A percentile compares a stretch with the other conserved stretches of the same genome.
These are phyloP conservation scores for Vollenhovia emeryi DNA, from an alignment of 1,140 invertebrate genomes.

Conservation along the genomic window DNA sequence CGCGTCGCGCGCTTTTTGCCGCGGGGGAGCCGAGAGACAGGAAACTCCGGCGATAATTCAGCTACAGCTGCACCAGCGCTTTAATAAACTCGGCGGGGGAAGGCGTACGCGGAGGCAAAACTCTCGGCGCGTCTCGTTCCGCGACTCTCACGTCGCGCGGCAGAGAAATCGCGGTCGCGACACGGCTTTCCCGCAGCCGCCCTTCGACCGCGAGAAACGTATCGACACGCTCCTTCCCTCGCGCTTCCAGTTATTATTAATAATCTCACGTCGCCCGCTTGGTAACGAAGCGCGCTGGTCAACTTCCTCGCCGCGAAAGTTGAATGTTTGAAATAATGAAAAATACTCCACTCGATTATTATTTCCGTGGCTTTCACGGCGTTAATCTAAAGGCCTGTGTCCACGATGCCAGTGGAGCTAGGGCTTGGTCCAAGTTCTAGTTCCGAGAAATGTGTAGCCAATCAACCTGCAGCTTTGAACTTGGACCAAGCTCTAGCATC, in stretches of 20 bases:
- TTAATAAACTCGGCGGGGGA: conserved; percentile 75
- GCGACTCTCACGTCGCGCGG: background rate
- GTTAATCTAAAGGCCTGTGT: too few species aligned
- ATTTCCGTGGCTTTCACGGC: background rate
- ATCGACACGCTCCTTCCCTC: background rate
- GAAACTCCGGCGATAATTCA: conserved; percentile 81
- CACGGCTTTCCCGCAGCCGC: background rate
- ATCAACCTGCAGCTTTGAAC: too few species aligned
- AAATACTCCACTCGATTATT: background rate
- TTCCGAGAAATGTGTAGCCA: too few species aligned
- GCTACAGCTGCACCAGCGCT: conserved; percentile 78
- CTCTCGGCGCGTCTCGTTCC: background rate
- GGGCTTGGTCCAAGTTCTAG: too few species aligned
- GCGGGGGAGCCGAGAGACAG: conserved; percentile 67
- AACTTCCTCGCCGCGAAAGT: background rate
- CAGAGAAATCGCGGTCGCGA: background rate
- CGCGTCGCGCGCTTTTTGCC: conserved; percentile 68
- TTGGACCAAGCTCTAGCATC: too few species aligned
- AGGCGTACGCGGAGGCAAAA: conserved; percentile 10
- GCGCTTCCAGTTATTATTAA: too few species aligned
- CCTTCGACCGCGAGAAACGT: background rate
- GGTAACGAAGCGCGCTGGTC: background rate
- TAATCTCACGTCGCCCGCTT: background rate
- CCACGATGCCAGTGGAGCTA: too few species aligned
- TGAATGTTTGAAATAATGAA: background rate